Evolutionary conservation across 2,888 invertebrate genomes (phyloP).

Genomic region (Noctua janthina): DNA sequence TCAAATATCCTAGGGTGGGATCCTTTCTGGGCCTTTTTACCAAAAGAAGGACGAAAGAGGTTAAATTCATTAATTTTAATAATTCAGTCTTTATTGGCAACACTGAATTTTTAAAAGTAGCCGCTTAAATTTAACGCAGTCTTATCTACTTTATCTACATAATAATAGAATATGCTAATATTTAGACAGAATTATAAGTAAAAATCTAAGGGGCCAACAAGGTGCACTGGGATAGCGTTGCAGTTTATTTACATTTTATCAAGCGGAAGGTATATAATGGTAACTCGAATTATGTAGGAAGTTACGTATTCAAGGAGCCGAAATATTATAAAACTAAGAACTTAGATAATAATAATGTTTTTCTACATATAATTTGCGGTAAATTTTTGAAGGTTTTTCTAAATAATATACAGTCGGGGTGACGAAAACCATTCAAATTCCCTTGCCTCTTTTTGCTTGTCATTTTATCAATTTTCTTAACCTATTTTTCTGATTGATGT

Average conservation of each 20-base stretch:
- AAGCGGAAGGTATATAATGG: slow-evolving; percentile 83
- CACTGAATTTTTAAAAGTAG: slow-evolving; percentile 76
- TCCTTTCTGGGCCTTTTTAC: slow-evolving; percentile 80
- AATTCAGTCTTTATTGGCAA: slow-evolving; percentile 78
- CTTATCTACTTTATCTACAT: slow-evolving; percentile 75
- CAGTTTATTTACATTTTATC: slow-evolving; percentile 83
- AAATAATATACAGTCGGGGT: slow-evolving; percentile 83
- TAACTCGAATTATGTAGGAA: slow-evolving; percentile 87
- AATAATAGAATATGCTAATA: slow-evolving; percentile 61
- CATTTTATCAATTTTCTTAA: slow-evolving; percentile 77
- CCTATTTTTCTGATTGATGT: slow-evolving; percentile 67
- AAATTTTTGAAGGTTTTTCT: slow-evolving; percentile 85
- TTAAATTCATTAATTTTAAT: slow-evolving; percentile 60
- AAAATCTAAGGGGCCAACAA: slow-evolving; percentile 57
- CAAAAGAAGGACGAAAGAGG: slow-evolving; percentile 62
- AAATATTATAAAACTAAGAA: slow-evolving; percentile 68
- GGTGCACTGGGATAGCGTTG: slow-evolving; percentile 72
- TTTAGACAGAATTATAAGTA: slow-evolving; percentile 54
- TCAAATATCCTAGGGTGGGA: slow-evolving; percentile 84
- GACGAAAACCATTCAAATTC: slow-evolving; percentile 86
- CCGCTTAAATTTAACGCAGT: slow-evolving; percentile 69
- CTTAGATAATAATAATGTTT: slow-evolving; percentile 74
- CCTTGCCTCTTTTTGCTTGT: slow-evolving; percentile 89
- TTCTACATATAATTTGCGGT: slow-evolving; percentile 75
- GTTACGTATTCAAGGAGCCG: slow-evolving; percentile 79